Evolutionary conservation across 2,797 vertebrate genomes (phyloP).

Genomic region (Sorex maritimensis): DNA sequence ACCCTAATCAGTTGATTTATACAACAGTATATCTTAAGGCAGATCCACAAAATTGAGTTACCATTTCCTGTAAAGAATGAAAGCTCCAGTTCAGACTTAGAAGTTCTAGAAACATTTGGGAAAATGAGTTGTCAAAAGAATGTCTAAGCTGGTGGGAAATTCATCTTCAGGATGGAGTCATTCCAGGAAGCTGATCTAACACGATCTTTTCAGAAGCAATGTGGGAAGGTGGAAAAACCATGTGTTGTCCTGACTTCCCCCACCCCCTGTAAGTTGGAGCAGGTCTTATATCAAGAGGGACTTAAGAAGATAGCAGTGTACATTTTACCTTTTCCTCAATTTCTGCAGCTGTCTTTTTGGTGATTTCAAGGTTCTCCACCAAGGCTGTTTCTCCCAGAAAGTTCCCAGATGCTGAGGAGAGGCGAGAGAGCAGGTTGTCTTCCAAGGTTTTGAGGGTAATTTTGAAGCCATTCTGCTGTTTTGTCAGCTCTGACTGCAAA

Average conservation of each 20-base stretch:
- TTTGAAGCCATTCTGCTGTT: constrained; percentile 98
- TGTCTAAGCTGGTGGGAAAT: not conserved
- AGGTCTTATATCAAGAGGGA: not conserved
- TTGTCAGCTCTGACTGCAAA: constrained; percentile 96
- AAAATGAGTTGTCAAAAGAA: not conserved
- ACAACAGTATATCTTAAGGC: not conserved
- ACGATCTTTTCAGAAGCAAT: constrained; percentile 18
- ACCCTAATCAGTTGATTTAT: not conserved
- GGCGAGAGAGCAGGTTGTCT: constrained; percentile 95
- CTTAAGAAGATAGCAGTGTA: not conserved
- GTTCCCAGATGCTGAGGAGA: constrained; percentile 97
- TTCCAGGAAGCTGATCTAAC: not conserved
- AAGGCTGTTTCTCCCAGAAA: constrained; percentile 96
- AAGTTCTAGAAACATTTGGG: rapidly evolving
- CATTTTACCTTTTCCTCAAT: constrained; percentile 95
- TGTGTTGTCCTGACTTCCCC: not conserved
- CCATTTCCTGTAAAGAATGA: not conserved
- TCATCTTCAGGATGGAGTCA: not conserved
- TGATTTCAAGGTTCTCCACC: constrained; percentile 97
- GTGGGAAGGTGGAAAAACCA: not conserved
- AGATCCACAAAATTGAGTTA: not conserved
- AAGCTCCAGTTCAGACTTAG: not conserved
- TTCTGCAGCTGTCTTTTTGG: constrained; percentile 96
- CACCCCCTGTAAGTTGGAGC: not conserved
- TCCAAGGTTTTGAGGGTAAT: constrained; percentile 98